phyloP scores from a whole-genome alignment of 2,888 invertebrate genomes.

The Melolontha melolontha region DNA sequence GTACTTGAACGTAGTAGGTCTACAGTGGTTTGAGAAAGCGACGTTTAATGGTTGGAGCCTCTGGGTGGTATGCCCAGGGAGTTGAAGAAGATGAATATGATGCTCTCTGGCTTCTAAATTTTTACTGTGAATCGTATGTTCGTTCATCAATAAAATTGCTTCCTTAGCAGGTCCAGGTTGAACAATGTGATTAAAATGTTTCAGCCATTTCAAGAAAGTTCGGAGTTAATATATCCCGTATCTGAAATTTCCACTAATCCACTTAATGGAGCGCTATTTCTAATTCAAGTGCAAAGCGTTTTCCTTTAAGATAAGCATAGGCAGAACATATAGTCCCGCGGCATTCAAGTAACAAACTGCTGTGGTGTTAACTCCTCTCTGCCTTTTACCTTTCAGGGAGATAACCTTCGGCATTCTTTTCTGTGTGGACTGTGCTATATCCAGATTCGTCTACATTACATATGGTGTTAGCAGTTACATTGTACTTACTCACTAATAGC shows the following conservation, averaged over 20 bases:
- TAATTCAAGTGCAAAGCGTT: conserved; percentile 9
- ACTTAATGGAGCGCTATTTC: background rate
- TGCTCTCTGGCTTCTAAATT: conserved; percentile 15
- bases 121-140: background rate
- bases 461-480: background rate
- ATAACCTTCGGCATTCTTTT: conserved; percentile 3
- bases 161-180: background rate
- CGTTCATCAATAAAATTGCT: background rate
- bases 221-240: conserved; percentile 47
- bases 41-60: conserved; percentile 49
- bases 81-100: conserved; percentile 47
- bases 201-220: conserved; percentile 46
- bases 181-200: too few species aligned
- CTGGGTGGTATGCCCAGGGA: conserved; percentile 50
- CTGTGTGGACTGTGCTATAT: conserved; percentile 12
- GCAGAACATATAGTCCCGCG: background rate
- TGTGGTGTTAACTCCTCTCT: too few species aligned
- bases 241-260: conserved; percentile 37
- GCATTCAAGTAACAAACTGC: too few species aligned
- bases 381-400: background rate
- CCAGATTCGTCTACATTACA: background rate
- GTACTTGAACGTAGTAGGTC: conserved; percentile 44
- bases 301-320: conserved; percentile 35
- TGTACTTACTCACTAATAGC: background rate
- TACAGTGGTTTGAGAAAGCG: conserved; percentile 46